Percentiles rank a stretch among this genome's conserved stretches.
Evolutionary conservation across 2,113 vertebrate species (phyloP).

Genomic region (Arvicanthis niloticus): DNA sequence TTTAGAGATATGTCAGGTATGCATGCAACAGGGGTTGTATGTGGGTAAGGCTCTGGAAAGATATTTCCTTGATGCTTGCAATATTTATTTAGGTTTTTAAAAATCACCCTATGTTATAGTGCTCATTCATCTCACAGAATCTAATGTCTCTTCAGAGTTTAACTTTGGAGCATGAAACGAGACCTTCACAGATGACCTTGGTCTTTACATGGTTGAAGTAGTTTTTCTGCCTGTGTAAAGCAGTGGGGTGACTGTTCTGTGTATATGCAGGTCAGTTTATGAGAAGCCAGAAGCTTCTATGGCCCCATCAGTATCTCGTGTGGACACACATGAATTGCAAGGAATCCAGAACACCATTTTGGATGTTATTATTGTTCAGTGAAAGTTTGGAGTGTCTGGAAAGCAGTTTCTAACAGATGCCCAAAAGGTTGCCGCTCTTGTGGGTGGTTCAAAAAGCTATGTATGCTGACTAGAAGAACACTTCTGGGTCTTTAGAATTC

Average conservation of each 20-base stretch:
- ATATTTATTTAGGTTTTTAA: conserved; percentile 50
- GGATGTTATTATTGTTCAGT: neutral
- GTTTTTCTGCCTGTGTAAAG: neutral
- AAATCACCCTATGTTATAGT: conserved; percentile 10
- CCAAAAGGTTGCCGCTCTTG: neutral
- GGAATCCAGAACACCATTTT: neutral
- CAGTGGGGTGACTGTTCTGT: neutral
- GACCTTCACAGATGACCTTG: neutral
- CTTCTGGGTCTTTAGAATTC: neutral
- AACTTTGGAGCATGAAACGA: conserved; percentile 33
- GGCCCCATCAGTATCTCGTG: neutral
- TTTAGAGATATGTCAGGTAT: too few relatives aligned
- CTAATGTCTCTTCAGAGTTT: conserved; percentile 21
- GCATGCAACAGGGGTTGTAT: neutral
- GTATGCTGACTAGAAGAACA: neutral
- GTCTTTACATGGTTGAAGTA: neutral
- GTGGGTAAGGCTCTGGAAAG: neutral
- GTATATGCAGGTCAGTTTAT: neutral
- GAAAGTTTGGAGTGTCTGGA: neutral
- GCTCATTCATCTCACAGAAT: conserved; percentile 28
- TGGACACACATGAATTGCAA: neutral
- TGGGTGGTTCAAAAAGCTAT: neutral
- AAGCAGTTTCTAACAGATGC: conserved; percentile 15
- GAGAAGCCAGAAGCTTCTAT: neutral
- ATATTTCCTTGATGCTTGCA: conserved; percentile 39